Evolutionary conservation across 2,797 vertebrate genomes (phyloP).

Genomic region (Yasuhikotakia modesta): DNA sequence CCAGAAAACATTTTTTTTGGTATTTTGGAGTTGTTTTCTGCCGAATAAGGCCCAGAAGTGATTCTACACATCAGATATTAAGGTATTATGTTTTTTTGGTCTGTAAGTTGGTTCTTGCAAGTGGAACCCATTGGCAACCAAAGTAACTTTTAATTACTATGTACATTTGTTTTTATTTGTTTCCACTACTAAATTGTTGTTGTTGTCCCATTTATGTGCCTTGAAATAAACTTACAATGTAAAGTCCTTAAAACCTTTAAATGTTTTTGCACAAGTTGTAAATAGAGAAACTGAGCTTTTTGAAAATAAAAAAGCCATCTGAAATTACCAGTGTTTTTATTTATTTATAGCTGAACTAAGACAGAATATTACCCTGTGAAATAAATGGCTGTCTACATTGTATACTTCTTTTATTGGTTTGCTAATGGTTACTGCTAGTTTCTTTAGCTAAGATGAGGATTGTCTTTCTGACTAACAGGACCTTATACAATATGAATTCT

Average conservation of each 20-base stretch:
- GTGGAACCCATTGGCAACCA: slow-evolving; percentile 77
- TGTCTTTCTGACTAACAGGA: too few relatives aligned
- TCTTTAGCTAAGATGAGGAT: too few relatives aligned
- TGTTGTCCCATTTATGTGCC: slow-evolving; percentile 87
- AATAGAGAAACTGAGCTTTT: slow-evolving; percentile 81
- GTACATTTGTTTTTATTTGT: slow-evolving; percentile 4
- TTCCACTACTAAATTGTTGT: slow-evolving; percentile 76
- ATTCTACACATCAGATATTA: slow-evolving; percentile 34
- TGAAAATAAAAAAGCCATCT: slow-evolving; percentile 83
- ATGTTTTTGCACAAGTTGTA: slow-evolving; percentile 89
- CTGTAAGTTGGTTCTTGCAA: slow-evolving; percentile 63
- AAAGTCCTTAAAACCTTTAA: slow-evolving; percentile 86
- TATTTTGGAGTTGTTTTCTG: slow-evolving; percentile 5
- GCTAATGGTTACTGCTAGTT: too few relatives aligned
- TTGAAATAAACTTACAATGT: slow-evolving; percentile 87
- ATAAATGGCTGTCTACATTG: too few relatives aligned
- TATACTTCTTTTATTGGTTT: too few relatives aligned
- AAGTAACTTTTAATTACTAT: slow-evolving; percentile 71
- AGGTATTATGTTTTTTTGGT: slow-evolving; percentile 54
- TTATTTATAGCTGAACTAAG: neutral
- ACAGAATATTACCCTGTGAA: too few relatives aligned
- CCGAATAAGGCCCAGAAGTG: neutral
- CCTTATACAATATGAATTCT: too few relatives aligned
- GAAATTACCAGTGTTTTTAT: slow-evolving; percentile 47
- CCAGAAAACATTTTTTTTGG: neutral